These are phyloP conservation scores for Teleiodes luculella DNA, from an alignment of 2,888 invertebrate species.

Conservation along the genomic window DNA sequence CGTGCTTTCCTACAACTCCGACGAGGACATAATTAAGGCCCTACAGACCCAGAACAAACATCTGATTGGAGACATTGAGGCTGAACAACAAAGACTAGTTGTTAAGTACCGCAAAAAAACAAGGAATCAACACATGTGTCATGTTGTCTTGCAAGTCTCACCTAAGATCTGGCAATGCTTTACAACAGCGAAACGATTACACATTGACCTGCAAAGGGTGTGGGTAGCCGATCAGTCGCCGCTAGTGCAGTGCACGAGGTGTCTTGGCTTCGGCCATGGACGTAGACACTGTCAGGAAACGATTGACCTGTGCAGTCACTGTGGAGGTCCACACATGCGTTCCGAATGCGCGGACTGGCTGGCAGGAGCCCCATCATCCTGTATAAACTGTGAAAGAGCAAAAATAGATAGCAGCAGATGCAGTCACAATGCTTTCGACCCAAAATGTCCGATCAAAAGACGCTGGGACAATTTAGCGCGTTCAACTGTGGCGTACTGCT, in stretches of 20 bases:
- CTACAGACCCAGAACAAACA: constrained; percentile 15
- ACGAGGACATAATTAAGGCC: constrained; percentile 17
- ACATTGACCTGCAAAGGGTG: constrained; percentile 15
- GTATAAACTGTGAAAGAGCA: not conserved
- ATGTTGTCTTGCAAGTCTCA: constrained; percentile 8
- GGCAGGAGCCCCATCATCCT: not conserved
- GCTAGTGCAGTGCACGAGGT: constrained; percentile 17
- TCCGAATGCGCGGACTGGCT: not conserved
- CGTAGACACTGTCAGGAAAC: constrained; percentile 6
- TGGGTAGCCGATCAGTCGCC: constrained; percentile 18
- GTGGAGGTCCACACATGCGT: constrained; percentile 2
- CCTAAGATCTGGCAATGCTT: constrained; percentile 8
- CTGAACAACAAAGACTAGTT: not conserved
- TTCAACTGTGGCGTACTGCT: too few species aligned
- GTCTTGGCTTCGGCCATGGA: constrained; percentile 18
- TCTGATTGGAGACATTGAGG: not conserved
- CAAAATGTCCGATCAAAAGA: too few species aligned
- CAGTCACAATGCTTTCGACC: too few species aligned
- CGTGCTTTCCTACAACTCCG: constrained; percentile 11
- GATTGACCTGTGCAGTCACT: constrained; percentile 13
- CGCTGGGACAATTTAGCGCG: too few species aligned
- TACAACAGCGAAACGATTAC: constrained; percentile 5
- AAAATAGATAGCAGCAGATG: not conserved
- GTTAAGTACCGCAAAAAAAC: not conserved
- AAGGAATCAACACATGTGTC: constrained; percentile 7